A percentile compares a stretch with the other conserved stretches of the same genome.
These are phyloP conservation scores for Pimephales promelas DNA, from an alignment of 2,113 vertebrate genomes.

Conservation along the genomic window DNA sequence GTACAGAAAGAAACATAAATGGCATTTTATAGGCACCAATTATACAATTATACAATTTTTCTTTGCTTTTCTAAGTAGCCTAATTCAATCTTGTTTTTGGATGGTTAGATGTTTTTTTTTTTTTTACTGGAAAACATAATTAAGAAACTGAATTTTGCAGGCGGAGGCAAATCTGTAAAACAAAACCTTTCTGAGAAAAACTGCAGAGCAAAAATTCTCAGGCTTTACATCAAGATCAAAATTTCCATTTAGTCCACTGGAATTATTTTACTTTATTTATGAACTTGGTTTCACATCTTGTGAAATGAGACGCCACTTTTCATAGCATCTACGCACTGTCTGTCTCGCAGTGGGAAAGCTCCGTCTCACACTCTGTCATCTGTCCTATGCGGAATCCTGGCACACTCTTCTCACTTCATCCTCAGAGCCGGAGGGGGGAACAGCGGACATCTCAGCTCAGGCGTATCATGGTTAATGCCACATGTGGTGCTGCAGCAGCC, in stretches of 20 bases:
- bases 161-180: neutral
- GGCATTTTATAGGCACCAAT: neutral
- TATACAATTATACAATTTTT: neutral
- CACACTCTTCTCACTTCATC: constrained; percentile 23
- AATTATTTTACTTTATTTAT: constrained; percentile 1
- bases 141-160: neutral
- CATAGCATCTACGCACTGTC: neutral
- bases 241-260: neutral
- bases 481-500: constrained; percentile 16
- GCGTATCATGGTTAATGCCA: constrained; percentile 23
- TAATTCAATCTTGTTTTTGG: neutral
- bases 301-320: neutral
- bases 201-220: neutral
- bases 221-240: too few species aligned
- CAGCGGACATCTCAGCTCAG: constrained; percentile 28
- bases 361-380: constrained; percentile 28
- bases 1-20: too few species aligned
- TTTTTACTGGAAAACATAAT: neutral
- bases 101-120: neutral
- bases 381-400: constrained; percentile 28
- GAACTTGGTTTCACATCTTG: neutral
- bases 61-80: too few species aligned
- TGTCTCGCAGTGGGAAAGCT: constrained; percentile 14
- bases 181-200: neutral
- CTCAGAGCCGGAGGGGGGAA: constrained; percentile 30